phyloP scores from a whole-genome alignment of 2,888 invertebrate species.

The Agrilus biguttatus region DNA sequence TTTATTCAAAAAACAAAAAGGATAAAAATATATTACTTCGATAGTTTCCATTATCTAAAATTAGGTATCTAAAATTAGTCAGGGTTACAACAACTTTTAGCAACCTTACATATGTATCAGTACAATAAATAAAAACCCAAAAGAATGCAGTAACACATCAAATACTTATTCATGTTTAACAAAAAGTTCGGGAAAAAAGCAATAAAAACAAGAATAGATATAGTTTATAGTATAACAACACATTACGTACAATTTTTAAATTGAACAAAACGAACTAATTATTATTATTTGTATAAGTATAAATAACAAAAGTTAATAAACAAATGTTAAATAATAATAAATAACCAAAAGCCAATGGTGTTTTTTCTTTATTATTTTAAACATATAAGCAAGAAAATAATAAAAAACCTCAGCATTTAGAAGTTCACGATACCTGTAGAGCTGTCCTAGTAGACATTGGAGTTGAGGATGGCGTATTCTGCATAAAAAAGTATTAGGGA shows the following conservation, averaged over 20 bases:
- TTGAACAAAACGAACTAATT: too few relatives aligned
- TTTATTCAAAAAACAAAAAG: too few relatives aligned
- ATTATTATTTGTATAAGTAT: too few relatives aligned
- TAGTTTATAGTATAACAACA: not conserved
- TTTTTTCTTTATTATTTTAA: constrained; percentile 31
- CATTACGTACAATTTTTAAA: too few relatives aligned
- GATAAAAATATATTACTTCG: too few relatives aligned
- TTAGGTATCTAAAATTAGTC: not conserved
- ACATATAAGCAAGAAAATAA: not conserved
- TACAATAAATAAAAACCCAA: not conserved
- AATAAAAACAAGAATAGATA: not conserved
- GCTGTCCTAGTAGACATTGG: constrained; percentile 47
- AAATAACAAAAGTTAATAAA: too few relatives aligned
- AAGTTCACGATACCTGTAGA: constrained; percentile 43
- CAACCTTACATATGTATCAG: not conserved
- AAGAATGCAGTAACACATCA: not conserved
- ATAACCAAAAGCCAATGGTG: constrained; percentile 9
- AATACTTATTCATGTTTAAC: not conserved
- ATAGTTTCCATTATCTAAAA: not conserved
- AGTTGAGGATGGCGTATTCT: constrained; percentile 40
- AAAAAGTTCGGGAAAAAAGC: not conserved
- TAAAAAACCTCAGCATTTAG: too few relatives aligned
- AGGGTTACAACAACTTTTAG: not conserved
- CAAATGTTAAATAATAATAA: not conserved
- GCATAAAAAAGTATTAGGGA: constrained; percentile 15